Percentiles rank a stretch among this genome's conserved stretches.
phyloP scores from a whole-genome alignment of 2,888 invertebrate species.

The Eubasilissa splendida region DNA sequence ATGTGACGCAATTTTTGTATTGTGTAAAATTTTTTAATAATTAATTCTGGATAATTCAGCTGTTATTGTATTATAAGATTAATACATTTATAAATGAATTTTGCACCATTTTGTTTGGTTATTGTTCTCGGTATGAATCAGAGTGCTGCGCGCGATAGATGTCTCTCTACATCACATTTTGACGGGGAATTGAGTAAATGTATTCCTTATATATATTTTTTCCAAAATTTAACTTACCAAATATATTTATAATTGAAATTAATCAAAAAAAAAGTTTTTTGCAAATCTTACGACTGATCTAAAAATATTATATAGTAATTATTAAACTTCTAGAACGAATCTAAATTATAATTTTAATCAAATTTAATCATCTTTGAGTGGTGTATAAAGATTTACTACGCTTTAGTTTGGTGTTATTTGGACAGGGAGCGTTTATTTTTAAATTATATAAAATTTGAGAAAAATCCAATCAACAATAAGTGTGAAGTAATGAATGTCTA shows the following conservation, averaged over 20 bases:
- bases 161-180: no score
- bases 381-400: background rate
- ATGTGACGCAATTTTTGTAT: no score
- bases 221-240: conserved; percentile 39
- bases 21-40: no score
- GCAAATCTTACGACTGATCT: conserved; percentile 27
- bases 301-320: conserved; percentile 27
- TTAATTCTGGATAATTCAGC: no score
- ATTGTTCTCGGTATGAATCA: no score
- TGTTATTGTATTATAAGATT: no score
- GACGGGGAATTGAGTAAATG: no score
- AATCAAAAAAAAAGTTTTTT: conserved; percentile 4
- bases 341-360: conserved; percentile 24
- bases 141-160: no score
- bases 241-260: conserved; percentile 41
- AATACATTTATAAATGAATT: no score
- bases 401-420: conserved; percentile 3
- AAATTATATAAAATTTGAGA: background rate
- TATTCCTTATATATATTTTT: conserved; percentile 4
- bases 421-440: background rate
- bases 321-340: conserved; percentile 34
- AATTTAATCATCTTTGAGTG: background rate
- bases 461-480: no score
- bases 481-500: no score
- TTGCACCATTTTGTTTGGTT: no score